Evolutionary conservation across 2,888 invertebrate genomes (phyloP), one percentile per base, ranked within the genome.

Genomic region (Timema podura): DNA sequence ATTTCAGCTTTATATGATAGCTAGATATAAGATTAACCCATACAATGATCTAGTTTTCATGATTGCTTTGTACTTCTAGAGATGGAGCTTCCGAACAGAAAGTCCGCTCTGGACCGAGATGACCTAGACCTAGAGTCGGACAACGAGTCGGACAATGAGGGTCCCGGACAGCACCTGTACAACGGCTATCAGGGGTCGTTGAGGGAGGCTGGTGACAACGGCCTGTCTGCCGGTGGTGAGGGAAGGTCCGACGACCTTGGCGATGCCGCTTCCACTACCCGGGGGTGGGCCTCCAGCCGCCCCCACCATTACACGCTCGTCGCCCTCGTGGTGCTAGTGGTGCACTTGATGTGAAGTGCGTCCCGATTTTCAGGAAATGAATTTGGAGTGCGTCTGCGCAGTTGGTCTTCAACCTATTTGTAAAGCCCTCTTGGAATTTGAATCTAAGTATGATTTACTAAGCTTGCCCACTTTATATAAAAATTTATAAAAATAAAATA

Each of bases 131-230:
- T 73, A 45, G 75, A 74, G 48, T 44, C 66, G 48, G 72, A 68
- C 51, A 69, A 69, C n/a, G 73, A 65, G 8, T 73, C 73, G 13
- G 72, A 65, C n/a, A 70, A 68, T 0, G 72, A 59, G 10, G 74
- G 71, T 45, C 65, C 71, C 30, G 72, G 72, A 61, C 73, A 74
- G 45, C 73, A 74, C 45, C 71, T 75, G 13, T 72, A 71, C 54
- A 74, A 75, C 49, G 76, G 75, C 6, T 76, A 75, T 61, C 77
- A 77, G 70, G 77, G 75, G 11, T 74, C 77, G 5, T 74, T 77
- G 57, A 67, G 76, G 45, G 77, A 77, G 67, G 51, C 73, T 10
- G 61, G 69, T 51, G 68, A 51, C 64, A 30, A 44, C 48, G 70
- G 65, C 47, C 51, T 64, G 16, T 64, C 48, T 6, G 69, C 64